A percentile compares a stretch with the other conserved stretches of the same genome.
phyloP scores from a whole-genome alignment of 2,888 invertebrate genomes.

The Notocelia uddmanniana region DNA sequence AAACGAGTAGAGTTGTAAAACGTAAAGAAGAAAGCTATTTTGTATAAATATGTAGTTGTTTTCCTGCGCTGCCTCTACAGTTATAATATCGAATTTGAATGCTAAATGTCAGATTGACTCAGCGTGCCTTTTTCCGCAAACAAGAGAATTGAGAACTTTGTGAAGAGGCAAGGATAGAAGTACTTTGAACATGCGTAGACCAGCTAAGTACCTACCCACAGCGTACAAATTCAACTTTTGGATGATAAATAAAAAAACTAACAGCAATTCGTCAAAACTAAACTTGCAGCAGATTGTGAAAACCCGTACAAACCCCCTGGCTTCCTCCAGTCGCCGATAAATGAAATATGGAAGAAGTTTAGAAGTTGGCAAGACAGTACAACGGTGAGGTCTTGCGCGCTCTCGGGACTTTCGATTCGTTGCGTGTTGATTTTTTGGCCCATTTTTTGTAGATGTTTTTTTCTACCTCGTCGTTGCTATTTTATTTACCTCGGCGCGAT shows the following conservation, averaged over 20 bases:
- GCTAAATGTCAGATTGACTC: background rate
- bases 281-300: slow-evolving; percentile 32
- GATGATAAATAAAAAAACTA: slow-evolving; percentile 11
- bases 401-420: slow-evolving; percentile 17
- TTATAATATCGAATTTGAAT: background rate
- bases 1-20: too few relatives aligned
- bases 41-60: too few relatives aligned
- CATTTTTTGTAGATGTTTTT: background rate
- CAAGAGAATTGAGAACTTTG: background rate
- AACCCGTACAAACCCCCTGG: slow-evolving; percentile 32
- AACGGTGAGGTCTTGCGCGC: slow-evolving; percentile 11
- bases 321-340: slow-evolving; percentile 44
- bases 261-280: slow-evolving; percentile 26
- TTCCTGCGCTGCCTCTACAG: too few relatives aligned
- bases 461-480: too few relatives aligned
- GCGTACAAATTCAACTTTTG: too few relatives aligned
- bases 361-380: slow-evolving; percentile 41
- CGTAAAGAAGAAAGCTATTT: too few relatives aligned
- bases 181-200: too few relatives aligned
- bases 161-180: too few relatives aligned
- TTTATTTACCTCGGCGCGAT: background rate
- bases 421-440: too few relatives aligned
- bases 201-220: too few relatives aligned
- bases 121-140: background rate
- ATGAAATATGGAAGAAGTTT: slow-evolving; percentile 53